These are phyloP conservation scores for Porites cylindrica DNA, from an alignment of 92 coral and sea anemone genomes.

Conservation along the genomic window DNA sequence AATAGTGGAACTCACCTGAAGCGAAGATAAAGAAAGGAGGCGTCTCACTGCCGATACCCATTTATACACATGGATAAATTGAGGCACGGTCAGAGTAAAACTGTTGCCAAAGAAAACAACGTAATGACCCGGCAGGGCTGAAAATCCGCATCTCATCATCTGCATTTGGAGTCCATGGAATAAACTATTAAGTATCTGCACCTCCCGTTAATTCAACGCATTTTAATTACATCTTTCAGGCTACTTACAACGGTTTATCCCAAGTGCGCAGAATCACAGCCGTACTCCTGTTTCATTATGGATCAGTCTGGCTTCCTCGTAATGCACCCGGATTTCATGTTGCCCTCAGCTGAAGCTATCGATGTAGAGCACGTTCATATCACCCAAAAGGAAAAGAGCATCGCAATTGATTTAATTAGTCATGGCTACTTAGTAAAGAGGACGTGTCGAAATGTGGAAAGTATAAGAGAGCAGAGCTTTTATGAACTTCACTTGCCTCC, in stretches of 20 bases:
- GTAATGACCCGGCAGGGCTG: too few relatives aligned
- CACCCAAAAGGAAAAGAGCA: slow-evolving; percentile 50
- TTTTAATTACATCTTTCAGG: slow-evolving; percentile 31
- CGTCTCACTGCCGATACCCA: too few relatives aligned
- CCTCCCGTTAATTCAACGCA: too few relatives aligned
- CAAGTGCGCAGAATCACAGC: slow-evolving; percentile 42
- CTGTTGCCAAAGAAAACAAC: too few relatives aligned
- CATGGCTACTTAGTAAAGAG: slow-evolving; percentile 39
- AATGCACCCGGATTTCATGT: slow-evolving; percentile 59
- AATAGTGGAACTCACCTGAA: too few relatives aligned
- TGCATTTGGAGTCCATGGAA: too few relatives aligned
- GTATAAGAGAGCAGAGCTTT: slow-evolving; percentile 44
- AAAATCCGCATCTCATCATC: too few relatives aligned
- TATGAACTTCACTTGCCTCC: slow-evolving; percentile 57
- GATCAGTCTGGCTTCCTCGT: slow-evolving; percentile 69
- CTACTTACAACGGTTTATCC: slow-evolving; percentile 61
- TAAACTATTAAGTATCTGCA: too few relatives aligned
- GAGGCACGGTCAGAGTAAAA: too few relatives aligned
- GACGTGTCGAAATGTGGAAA: slow-evolving; percentile 53
- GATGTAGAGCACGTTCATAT: slow-evolving; percentile 58
- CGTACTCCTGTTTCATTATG: slow-evolving; percentile 64
- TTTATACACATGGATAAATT: too few relatives aligned
- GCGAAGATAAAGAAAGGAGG: too few relatives aligned
- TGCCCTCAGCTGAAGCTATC: slow-evolving; percentile 40
- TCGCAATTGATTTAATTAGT: slow-evolving; percentile 62